Evolutionary conservation across 2,888 invertebrate species (phyloP).

Genomic region (Plemyria rubiginata): DNA sequence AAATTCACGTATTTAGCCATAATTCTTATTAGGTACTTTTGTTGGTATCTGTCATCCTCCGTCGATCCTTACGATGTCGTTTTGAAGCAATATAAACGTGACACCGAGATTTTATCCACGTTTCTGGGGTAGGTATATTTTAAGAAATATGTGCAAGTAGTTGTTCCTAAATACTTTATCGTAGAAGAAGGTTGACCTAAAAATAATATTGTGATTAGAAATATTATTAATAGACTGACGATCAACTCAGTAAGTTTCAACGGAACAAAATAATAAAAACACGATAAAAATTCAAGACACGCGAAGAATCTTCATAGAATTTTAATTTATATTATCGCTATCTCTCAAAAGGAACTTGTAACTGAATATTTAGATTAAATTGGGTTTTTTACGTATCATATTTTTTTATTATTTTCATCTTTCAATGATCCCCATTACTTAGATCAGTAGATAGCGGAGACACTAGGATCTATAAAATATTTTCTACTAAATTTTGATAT

Average conservation of each 20-base stretch:
- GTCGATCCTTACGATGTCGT: too few species aligned
- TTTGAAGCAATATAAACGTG: too few species aligned
- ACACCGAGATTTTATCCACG: too few species aligned
- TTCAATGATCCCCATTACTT: neutral
- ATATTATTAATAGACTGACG: slow-evolving; percentile 1
- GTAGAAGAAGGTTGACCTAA: neutral
- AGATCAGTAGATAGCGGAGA: too few species aligned
- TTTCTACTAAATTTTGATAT: too few species aligned
- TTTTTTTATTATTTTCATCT: neutral
- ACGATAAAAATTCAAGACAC: slow-evolving; percentile 32
- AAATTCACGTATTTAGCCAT: too few species aligned
- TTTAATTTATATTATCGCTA: slow-evolving; percentile 36
- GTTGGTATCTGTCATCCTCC: too few species aligned
- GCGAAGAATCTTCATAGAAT: slow-evolving; percentile 26
- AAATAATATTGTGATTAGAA: slow-evolving; percentile 7
- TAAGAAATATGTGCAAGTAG: too few species aligned
- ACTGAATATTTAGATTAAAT: slow-evolving; percentile 28
- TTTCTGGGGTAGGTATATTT: too few species aligned
- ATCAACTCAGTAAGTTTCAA: slow-evolving; percentile 31
- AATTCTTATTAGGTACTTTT: too few species aligned
- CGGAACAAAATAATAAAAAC: slow-evolving; percentile 25
- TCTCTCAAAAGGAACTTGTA: slow-evolving; percentile 30
- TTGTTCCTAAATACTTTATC: neutral
- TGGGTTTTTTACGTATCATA: neutral
- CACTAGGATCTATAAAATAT: too few species aligned